Conservation (phyloP, 2,113 vertebrate genomes). For the Candoia aspera region DNA sequence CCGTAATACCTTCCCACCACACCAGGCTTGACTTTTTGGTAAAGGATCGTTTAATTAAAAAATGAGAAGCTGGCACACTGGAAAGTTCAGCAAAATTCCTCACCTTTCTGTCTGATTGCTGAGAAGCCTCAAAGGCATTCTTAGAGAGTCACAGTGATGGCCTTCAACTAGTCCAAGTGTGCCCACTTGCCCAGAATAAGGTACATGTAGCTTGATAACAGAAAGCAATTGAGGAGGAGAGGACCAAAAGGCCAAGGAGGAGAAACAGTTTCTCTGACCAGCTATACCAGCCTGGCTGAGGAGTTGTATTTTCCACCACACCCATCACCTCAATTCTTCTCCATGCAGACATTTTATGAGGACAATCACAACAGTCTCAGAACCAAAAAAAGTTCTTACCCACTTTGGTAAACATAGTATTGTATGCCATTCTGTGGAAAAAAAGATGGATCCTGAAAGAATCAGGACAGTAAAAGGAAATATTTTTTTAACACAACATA, state of each 20-base stretch:
- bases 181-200: neutral
- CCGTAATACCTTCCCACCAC: neutral
- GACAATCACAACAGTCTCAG: neutral
- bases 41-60: neutral
- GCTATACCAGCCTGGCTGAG: neutral
- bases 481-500: neutral
- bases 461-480: neutral
- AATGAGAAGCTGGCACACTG: neutral
- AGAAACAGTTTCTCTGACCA: neutral
- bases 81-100: neutral
- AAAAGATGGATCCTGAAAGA: neutral
- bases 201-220: neutral
- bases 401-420: neutral
- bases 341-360: neutral
- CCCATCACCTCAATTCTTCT: neutral
- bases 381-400: neutral
- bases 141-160: neutral
- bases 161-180: neutral
- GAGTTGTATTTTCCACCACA: neutral
- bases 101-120: neutral
- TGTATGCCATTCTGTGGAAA: neutral
- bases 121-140: neutral
- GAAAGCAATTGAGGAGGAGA: neutral
- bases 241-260: neutral
- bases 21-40: neutral